A percentile compares a stretch with the other conserved stretches of the same genome.
Conservation (phyloP, 2,888 invertebrate genomes). For the Cantharis flavilabris region DNA sequence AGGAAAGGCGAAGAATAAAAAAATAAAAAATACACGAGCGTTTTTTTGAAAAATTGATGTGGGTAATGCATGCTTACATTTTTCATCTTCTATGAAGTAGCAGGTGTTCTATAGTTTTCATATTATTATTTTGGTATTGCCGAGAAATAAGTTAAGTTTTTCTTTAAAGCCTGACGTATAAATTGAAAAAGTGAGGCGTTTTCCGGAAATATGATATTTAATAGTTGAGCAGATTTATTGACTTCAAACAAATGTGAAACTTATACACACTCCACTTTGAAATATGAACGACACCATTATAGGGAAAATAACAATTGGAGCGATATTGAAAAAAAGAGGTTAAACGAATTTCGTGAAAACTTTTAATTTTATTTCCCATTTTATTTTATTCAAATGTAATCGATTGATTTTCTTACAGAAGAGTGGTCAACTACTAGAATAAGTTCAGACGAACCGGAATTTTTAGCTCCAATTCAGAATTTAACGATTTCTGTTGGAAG, state of each 20-base stretch:
- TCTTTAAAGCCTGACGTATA: background rate
- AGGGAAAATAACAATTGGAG: background rate
- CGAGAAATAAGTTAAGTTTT: background rate
- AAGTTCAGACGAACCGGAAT: constrained; percentile 64
- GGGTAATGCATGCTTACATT: background rate
- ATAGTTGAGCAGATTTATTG: background rate
- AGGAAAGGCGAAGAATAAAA: background rate
- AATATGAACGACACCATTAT: background rate
- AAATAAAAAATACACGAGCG: background rate
- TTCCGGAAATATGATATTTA: background rate
- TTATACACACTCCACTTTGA: background rate
- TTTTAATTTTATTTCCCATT: background rate
- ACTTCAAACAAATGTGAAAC: background rate
- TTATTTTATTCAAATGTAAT: constrained; percentile 14
- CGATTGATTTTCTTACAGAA: constrained; percentile 56
- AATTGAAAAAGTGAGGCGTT: background rate
- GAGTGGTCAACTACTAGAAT: constrained; percentile 63
- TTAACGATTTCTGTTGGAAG: constrained; percentile 68
- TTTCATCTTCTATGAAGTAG: background rate
- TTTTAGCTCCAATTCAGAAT: constrained; percentile 65
- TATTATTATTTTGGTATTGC: background rate
- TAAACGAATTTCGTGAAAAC: background rate
- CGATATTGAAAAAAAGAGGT: background rate
- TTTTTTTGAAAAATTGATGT: background rate
- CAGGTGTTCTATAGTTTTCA: background rate